Evolutionary conservation across 2,113 vertebrate genomes (phyloP).

Genomic region (Phaethornis superciliosus): DNA sequence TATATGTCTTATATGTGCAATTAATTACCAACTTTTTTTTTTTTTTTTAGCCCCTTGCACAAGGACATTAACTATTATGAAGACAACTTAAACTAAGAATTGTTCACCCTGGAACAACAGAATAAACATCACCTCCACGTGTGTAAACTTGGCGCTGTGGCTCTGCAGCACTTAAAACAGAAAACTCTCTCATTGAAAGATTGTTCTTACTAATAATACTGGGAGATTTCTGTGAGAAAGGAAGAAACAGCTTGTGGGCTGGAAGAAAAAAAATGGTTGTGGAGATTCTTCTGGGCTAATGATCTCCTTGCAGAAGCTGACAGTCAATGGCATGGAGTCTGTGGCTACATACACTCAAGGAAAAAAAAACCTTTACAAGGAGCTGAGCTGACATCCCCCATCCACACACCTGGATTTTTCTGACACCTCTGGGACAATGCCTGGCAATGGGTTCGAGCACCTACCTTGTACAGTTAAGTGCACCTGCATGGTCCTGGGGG

Average conservation of each 20-base stretch:
- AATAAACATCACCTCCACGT: not conserved
- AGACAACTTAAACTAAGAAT: not conserved
- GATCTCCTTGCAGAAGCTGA: not conserved
- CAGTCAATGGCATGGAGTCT: not conserved
- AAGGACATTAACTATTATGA: conserved; percentile 2
- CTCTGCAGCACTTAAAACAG: not conserved
- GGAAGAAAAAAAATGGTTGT: not conserved
- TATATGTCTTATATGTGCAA: conserved; percentile 54
- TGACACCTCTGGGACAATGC: no score
- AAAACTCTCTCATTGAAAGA: not conserved
- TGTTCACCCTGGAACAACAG: not conserved
- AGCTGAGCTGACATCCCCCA: not conserved
- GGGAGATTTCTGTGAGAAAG: not conserved
- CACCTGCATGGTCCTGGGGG: conserved; percentile 90
- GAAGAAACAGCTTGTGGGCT: no score
- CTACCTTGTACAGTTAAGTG: conserved; percentile 95
- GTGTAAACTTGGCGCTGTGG: not conserved
- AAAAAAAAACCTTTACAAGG: not conserved
- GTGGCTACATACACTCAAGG: not conserved
- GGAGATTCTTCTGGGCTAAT: no score
- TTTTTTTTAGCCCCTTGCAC: conserved; percentile 18
- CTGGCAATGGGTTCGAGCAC: not conserved
- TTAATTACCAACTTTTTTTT: conserved; percentile 56
- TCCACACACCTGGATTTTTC: not conserved
- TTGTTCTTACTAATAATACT: not conserved